Conservation (phyloP, 2,797 vertebrate species). For the Agapornis canus region DNA sequence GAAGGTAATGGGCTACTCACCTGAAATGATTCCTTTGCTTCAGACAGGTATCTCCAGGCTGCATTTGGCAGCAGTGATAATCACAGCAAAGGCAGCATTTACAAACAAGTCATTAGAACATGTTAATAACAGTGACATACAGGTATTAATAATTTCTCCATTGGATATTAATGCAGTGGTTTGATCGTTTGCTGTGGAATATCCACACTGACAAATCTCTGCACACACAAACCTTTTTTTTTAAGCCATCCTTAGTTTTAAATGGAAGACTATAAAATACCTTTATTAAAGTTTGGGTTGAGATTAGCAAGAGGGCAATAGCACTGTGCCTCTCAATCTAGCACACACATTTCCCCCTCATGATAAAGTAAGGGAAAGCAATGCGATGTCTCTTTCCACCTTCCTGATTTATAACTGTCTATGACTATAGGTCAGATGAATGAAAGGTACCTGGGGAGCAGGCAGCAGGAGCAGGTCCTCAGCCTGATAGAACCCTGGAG, state of each 20-base stretch:
- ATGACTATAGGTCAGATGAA: constrained; percentile 55
- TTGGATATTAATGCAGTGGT: fast-evolving
- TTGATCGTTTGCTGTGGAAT: neutral
- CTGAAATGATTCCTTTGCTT: neutral
- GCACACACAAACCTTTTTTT: neutral
- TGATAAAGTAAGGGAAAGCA: neutral
- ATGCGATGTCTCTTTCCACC: neutral
- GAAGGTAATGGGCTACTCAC: neutral
- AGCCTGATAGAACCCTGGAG: neutral
- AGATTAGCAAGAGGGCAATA: neutral
- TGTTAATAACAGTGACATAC: neutral
- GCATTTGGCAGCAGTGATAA: neutral
- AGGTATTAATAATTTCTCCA: neutral
- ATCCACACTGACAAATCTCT: neutral
- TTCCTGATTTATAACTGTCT: constrained; percentile 24
- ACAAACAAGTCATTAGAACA: neutral
- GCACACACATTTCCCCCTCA: neutral
- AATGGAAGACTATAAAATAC: neutral
- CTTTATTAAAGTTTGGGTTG: neutral
- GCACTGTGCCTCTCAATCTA: neutral
- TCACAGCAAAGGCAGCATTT: neutral
- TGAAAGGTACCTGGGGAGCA: constrained; percentile 43
- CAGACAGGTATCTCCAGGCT: neutral
- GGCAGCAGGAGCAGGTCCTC: neutral
- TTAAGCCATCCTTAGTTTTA: neutral